Evolutionary conservation across 2,113 vertebrate species (phyloP).

Genomic region (Boulengerochromis microlepis): DNA sequence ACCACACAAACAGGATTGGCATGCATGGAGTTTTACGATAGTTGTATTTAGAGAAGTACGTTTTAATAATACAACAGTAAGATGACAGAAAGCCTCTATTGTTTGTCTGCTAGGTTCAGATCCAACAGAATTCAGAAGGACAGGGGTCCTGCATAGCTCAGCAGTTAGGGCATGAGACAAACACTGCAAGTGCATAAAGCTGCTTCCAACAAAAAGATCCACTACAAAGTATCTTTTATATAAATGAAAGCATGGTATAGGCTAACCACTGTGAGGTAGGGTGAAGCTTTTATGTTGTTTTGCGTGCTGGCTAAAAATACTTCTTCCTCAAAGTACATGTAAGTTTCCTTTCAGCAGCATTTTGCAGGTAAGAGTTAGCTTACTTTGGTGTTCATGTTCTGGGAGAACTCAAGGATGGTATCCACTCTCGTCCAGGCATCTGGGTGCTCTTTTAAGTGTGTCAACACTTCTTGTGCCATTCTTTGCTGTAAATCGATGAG

Average conservation of each 20-base stretch:
- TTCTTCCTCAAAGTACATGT: slow-evolving; percentile 84
- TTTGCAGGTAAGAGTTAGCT: slow-evolving; percentile 65
- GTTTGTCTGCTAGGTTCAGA: not conserved
- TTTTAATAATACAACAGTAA: not conserved
- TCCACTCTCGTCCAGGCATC: slow-evolving; percentile 99
- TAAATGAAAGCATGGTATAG: not conserved
- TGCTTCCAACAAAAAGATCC: not conserved
- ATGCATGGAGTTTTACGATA: not conserved
- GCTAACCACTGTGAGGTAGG: not conserved
- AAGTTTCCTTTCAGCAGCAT: slow-evolving; percentile 60
- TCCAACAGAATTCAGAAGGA: not conserved
- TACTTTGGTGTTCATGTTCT: slow-evolving; percentile 99
- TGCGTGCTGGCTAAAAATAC: not conserved
- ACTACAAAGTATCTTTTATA: not conserved
- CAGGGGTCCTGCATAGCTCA: not conserved
- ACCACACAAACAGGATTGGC: not conserved
- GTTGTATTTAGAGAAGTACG: not conserved
- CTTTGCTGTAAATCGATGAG: slow-evolving; percentile 80
- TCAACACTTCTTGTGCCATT: slow-evolving; percentile 99
- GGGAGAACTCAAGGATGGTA: slow-evolving; percentile 99
- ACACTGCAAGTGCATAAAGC: not conserved
- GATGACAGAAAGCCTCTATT: not conserved
- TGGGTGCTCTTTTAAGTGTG: slow-evolving; percentile 98
- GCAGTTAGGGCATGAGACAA: not conserved
- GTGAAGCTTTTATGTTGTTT: not conserved